Percentiles rank a stretch among this genome's conserved stretches.
These are phyloP conservation scores for Prosapia bicincta DNA, from an alignment of 2,888 invertebrate genomes.

Conservation along the genomic window DNA sequence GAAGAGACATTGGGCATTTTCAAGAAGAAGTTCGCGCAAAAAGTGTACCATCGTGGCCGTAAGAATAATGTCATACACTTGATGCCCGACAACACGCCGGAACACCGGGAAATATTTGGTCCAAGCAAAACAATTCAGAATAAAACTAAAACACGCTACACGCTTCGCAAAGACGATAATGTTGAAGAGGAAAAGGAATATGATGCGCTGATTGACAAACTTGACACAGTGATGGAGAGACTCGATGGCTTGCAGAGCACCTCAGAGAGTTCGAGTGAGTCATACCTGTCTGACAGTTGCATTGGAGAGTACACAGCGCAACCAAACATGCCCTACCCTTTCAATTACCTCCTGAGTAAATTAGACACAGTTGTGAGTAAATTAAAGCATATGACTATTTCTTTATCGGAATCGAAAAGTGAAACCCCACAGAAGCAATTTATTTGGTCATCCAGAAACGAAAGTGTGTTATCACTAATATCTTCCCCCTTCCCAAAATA, in stretches of 20 bases:
- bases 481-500: no score
- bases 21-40: background rate
- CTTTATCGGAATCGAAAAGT: no score
- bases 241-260: background rate
- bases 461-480: no score
- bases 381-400: background rate
- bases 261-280: background rate
- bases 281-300: background rate
- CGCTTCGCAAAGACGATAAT: background rate
- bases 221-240: background rate
- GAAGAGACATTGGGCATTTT: background rate
- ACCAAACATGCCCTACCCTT: background rate
- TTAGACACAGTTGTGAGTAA: background rate
- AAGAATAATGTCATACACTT: background rate
- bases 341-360: background rate
- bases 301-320: background rate
- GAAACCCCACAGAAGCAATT: no score
- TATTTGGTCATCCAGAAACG: no score
- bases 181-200: background rate
- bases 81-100: background rate
- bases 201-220: background rate
- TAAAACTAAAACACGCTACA: background rate
- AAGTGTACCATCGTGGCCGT: background rate
- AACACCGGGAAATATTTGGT: background rate
- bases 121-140: background rate